Evolutionary conservation across 2,113 vertebrate genomes (phyloP).

Genomic region (Hyperopisus bebe): DNA sequence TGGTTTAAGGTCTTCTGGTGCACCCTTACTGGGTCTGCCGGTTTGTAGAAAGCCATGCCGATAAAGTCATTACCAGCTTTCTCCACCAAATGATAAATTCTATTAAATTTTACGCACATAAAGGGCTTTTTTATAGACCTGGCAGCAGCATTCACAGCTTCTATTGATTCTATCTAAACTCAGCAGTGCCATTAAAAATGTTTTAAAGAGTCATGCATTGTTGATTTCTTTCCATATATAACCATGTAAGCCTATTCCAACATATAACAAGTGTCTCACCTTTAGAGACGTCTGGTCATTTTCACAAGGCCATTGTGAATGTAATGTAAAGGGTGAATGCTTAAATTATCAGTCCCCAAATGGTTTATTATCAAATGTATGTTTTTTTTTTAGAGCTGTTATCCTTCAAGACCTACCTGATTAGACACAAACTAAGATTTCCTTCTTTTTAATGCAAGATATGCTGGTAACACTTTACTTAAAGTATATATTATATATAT

Average conservation of each 20-base stretch:
- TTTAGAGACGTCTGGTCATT: not conserved
- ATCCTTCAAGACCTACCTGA: not conserved
- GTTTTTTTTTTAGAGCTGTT: not conserved
- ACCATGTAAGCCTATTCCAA: not conserved
- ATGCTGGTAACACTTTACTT: no score
- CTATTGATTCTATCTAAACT: not conserved
- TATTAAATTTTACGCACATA: not conserved
- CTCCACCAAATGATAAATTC: not conserved
- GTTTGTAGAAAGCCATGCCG: not conserved
- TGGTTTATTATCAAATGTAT: not conserved
- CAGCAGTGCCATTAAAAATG: not conserved
- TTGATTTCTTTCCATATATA: not conserved
- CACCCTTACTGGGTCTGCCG: not conserved
- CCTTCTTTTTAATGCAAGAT: not conserved
- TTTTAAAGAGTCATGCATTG: not conserved
- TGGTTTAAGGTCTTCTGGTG: not conserved
- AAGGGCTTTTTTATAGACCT: not conserved
- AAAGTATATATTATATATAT: no score
- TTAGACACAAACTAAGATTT: not conserved
- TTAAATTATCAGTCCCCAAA: slow-evolving; percentile 11
- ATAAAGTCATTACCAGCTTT: not conserved
- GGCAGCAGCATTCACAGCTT: not conserved
- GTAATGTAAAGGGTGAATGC: not conserved
- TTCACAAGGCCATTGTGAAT: slow-evolving; percentile 13
- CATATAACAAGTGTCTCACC: not conserved